A percentile compares a stretch with the other conserved stretches of the same genome.
phyloP scores from a whole-genome alignment of 2,113 vertebrate genomes.

The Ovibos moschatus region DNA sequence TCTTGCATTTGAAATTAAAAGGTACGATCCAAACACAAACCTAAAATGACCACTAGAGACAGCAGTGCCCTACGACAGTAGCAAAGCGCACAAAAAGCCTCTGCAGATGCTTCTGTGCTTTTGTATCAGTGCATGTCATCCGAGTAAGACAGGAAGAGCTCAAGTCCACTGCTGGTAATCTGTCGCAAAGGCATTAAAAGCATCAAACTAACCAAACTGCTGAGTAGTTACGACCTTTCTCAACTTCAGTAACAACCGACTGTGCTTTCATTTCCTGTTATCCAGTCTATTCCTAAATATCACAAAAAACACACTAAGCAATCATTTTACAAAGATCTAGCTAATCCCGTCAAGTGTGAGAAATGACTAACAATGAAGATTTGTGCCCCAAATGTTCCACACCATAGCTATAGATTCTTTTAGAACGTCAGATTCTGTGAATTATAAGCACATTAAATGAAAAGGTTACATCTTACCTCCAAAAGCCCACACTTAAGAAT shows the following conservation, averaged over 20 bases:
- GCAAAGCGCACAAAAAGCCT: conserved; percentile 49
- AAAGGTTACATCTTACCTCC: not conserved
- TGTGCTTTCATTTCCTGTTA: conserved; percentile 21
- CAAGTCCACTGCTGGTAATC: conserved; percentile 29
- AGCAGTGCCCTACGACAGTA: not conserved
- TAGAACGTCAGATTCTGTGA: not conserved
- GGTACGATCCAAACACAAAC: not conserved
- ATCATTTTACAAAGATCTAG: not conserved
- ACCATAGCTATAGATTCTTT: not conserved
- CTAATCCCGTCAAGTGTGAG: conserved; percentile 14
- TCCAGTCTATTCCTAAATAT: not conserved
- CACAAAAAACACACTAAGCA: conserved; percentile 37
- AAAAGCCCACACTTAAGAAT: not conserved
- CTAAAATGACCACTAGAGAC: not conserved
- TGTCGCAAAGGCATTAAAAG: conserved; percentile 2
- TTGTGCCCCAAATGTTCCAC: not conserved
- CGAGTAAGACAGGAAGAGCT: not conserved
- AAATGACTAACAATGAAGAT: not conserved
- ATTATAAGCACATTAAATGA: not conserved
- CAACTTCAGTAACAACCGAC: not conserved
- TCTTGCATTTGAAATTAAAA: not conserved
- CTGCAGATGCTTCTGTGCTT: not conserved
- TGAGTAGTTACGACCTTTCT: not conserved
- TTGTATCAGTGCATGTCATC: conserved; percentile 38
- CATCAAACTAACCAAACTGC: not conserved